Evolutionary conservation across 1,140 invertebrate species (phyloP), one percentile per base, ranked within the genome.

Genomic region (Temnothorax nylanderi): DNA sequence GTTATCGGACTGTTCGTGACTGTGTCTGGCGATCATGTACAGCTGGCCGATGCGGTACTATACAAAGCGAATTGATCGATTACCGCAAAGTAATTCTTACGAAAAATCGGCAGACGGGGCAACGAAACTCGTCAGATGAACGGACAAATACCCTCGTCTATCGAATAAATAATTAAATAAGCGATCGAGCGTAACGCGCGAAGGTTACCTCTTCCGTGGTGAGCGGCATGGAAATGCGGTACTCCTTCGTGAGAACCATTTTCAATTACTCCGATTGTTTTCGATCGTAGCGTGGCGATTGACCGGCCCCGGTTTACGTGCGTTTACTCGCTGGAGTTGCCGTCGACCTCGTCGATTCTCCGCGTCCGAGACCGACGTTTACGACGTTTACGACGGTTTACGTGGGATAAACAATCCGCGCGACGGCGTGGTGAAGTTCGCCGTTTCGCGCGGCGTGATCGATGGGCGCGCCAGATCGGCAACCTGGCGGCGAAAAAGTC

Each of bases 1-100:
- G 78, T 97, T 97, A 89, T 97, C 97, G 11, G 98, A 98, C 92
- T 99, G 98, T 92, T 99, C 98, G 92, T 97, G 97, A 94, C 98
- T 99, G 92, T 99, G 98, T 85, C 98, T 97, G 6, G 98, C 98
- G 92, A 99, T 99, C 98, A 99, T 99, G 95, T 99, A 99, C 72
- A 99, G 96, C 92, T 99, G 98, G 0, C 98, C 98, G 93, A 99
- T 97, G 74, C 97, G 97, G 95, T 99, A 99, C 98, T 99, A 93
- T 37, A 47, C n/a, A 72, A 72, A 86, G 5, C 26, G 76, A 78
- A 86, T 44, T 34, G 32, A 60, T 58, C 44, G 37, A 34, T 82
- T 13, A 62, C 3, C 21, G 34, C 2, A 41, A 80, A 62, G 5
- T 6, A 67, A 76, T 76, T 11, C 62, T 49, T 6, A 6, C 37